Percentiles rank a stretch among this genome's conserved stretches.
Conservation (phyloP, 2,888 invertebrate genomes). For the Melanostoma scalare region DNA sequence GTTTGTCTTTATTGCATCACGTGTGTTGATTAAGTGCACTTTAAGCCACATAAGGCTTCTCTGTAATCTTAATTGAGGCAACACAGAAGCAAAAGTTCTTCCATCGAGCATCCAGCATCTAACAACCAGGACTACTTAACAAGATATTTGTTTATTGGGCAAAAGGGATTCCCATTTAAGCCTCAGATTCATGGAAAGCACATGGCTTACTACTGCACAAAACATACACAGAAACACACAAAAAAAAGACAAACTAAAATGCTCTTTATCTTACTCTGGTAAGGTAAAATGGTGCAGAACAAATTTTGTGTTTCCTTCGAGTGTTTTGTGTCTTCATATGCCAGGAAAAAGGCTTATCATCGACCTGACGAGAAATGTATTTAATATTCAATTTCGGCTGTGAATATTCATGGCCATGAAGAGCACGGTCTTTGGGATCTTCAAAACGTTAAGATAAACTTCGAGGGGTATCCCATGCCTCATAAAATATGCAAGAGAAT, state of each 20-base stretch:
- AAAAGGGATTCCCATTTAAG: not conserved
- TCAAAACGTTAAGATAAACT: not conserved
- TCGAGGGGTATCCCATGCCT: not conserved
- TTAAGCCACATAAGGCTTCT: not conserved
- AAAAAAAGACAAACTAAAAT: not conserved
- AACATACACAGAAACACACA: not conserved
- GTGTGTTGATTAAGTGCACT: slow-evolving; percentile 21
- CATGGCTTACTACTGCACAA: not conserved
- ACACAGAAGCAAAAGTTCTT: slow-evolving; percentile 11
- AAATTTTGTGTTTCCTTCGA: slow-evolving; percentile 6
- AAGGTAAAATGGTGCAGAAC: slow-evolving; percentile 9
- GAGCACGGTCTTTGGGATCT: not conserved
- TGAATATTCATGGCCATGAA: slow-evolving; percentile 33
- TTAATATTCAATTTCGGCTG: slow-evolving; percentile 21
- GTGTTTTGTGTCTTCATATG: not conserved
- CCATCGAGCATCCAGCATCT: too few species aligned
- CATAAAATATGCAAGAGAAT: not conserved
- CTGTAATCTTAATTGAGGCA: not conserved
- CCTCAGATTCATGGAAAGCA: not conserved
- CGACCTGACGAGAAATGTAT: not conserved
- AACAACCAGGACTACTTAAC: slow-evolving; percentile 2
- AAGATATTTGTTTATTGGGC: slow-evolving; percentile 18
- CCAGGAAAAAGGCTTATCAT: not conserved
- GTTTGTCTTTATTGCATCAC: not conserved
- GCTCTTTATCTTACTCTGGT: slow-evolving; percentile 18